Evolutionary conservation across 2,888 invertebrate species (phyloP).

Genomic region (Himalopsyche tibetana): DNA sequence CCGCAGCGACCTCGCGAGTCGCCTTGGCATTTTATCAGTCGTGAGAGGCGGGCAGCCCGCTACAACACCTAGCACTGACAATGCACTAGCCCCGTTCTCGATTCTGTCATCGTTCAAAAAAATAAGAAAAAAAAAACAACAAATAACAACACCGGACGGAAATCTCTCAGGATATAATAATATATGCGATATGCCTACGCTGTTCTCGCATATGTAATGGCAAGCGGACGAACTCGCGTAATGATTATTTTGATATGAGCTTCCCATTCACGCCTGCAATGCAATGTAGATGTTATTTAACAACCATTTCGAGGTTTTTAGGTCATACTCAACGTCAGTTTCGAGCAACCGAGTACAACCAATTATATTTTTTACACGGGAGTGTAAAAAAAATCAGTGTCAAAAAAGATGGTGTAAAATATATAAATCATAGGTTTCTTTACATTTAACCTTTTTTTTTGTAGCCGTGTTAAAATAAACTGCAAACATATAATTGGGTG

Average conservation of each 20-base stretch:
- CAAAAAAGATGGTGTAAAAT: too few relatives aligned
- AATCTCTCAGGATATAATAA: neutral
- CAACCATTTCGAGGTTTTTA: too few relatives aligned
- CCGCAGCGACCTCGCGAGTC: slow-evolving; percentile 10
- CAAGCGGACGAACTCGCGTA: neutral
- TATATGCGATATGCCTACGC: slow-evolving; percentile 13
- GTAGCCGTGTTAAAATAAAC: too few relatives aligned
- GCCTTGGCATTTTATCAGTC: slow-evolving; percentile 16
- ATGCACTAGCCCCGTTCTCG: slow-evolving; percentile 25
- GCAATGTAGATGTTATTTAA: neutral
- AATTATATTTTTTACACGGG: too few relatives aligned
- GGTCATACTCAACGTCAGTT: too few relatives aligned
- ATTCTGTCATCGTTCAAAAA: neutral
- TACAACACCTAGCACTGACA: neutral
- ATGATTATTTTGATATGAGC: neutral
- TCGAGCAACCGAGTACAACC: too few relatives aligned
- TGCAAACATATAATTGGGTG: too few relatives aligned
- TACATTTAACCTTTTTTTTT: too few relatives aligned
- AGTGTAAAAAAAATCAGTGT: too few relatives aligned
- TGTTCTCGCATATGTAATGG: neutral
- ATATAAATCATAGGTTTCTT: too few relatives aligned
- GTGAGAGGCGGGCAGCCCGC: too few relatives aligned
- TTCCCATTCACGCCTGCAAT: neutral
- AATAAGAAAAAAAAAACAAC: neutral
- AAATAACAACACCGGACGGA: slow-evolving; percentile 6